Percentiles rank a stretch among this genome's conserved stretches.
These are phyloP conservation scores for Amblyopsis hoosieri DNA, from an alignment of 2,797 vertebrate species.

Conservation along the genomic window DNA sequence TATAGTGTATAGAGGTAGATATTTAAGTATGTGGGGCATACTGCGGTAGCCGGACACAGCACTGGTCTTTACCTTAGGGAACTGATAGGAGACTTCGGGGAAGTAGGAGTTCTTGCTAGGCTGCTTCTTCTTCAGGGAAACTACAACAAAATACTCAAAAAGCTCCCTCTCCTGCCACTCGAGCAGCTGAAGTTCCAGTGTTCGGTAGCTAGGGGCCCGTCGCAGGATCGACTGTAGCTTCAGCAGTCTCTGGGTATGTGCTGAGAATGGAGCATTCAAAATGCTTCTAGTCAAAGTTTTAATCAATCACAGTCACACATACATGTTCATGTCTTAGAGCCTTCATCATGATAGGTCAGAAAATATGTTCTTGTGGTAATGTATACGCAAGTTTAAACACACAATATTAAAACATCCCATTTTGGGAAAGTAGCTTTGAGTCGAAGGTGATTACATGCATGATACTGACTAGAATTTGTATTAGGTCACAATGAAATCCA, in stretches of 20 bases:
- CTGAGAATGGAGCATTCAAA: constrained; percentile 62
- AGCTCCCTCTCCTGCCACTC: constrained; percentile 99
- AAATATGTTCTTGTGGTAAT: too few species aligned
- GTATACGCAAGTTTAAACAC: neutral
- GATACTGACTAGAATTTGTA: too few species aligned
- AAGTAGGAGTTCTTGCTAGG: constrained; percentile 92
- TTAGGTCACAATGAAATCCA: too few species aligned
- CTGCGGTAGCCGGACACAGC: too few species aligned
- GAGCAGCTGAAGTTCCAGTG: constrained; percentile 94
- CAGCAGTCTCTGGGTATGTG: constrained; percentile 93
- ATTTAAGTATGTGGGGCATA: too few species aligned
- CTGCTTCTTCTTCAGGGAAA: constrained; percentile 98
- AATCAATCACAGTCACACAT: neutral
- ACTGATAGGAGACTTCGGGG: constrained; percentile 97
- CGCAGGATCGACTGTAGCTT: constrained; percentile 95
- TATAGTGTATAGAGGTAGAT: too few species aligned
- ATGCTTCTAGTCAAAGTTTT: neutral
- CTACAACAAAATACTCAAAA: constrained; percentile 97
- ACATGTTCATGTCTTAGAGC: neutral
- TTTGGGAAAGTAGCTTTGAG: neutral
- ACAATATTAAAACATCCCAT: neutral
- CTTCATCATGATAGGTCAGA: too few species aligned
- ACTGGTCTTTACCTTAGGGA: constrained; percentile 92
- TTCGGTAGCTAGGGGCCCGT: constrained; percentile 94
- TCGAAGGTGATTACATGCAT: too few species aligned